Evolutionary conservation across 53 echinoderm and acorn worm species (phyloP), one percentile per base, ranked within the genome.

Genomic region (Astropecten irregularis): DNA sequence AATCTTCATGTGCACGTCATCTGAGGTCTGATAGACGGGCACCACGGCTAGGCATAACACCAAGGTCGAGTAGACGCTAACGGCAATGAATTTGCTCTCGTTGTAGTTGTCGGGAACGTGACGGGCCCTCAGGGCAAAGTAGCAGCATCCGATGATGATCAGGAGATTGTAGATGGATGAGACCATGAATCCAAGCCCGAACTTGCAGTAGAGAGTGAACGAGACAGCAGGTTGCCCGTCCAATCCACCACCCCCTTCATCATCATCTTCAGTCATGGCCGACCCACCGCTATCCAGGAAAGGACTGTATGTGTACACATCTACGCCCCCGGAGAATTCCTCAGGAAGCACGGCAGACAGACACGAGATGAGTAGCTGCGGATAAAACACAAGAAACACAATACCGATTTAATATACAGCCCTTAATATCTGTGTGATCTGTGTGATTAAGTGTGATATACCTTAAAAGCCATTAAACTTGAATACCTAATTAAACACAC

Each of bases 101-200:
- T 85, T 85, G 86, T 85, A 85, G 66, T 85, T 85, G 66, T 85
- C 86, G 0, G 86, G 86, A 6, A 85, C 86, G 53, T 74, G 49
- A 16, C 86, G 74, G 14, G 86, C 74, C 46, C 86, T 16, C 4
- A 85, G 54, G 23, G 86, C 86, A 66, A 64, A 85, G 38, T 85
- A 88, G 26, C 88, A 88, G 20, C 88, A 88, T 0, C 61, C 59
- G 13, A 88, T 34, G 47, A 88, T 71, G 34, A 88, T 23, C 9
- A 88, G 35, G 50, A 82, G 82, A 16, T 85, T 85, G 66, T 85
- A 85, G 40, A 85, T 34, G 19, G 64, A 28, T 19, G 86, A 73
- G 37, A 66, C 64, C 36, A 85, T 64, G 39, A 85, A 85, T 1
- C 86, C 86, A 5, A 74, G 76, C 1, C 86, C 86, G 32, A 85